A percentile compares a stretch with the other conserved stretches of the same genome.
Conservation (phyloP, 2,797 vertebrate species). For the Microtus agrestis region DNA sequence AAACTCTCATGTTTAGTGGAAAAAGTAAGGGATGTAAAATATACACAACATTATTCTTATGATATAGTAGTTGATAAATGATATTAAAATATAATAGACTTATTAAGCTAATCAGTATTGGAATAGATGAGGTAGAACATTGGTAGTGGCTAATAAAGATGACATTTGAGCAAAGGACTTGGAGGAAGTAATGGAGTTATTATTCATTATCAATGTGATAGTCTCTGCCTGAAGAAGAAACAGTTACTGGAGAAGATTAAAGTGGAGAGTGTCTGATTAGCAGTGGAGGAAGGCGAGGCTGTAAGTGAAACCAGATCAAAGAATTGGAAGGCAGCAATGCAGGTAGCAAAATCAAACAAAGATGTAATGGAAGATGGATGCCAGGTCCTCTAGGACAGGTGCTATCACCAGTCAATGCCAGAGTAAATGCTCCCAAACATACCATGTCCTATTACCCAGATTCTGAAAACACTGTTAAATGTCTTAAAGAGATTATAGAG, state of each 20-base stretch:
- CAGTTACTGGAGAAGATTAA: neutral
- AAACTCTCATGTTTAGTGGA: neutral
- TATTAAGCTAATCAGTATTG: neutral
- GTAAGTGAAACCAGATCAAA: neutral
- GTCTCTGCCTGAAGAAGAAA: neutral
- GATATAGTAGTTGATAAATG: neutral
- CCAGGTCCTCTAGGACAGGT: neutral
- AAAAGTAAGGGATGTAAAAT: neutral
- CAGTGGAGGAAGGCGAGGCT: neutral
- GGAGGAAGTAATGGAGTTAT: neutral
- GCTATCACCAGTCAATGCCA: neutral
- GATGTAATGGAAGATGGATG: neutral
- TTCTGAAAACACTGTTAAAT: neutral
- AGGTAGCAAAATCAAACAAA: neutral
- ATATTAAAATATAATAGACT: neutral
- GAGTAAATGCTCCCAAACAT: neutral
- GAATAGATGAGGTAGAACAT: rapidly evolving
- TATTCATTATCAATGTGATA: neutral
- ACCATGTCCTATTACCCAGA: neutral
- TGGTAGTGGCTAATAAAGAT: neutral
- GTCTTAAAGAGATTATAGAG: neutral
- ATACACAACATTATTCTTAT: neutral
- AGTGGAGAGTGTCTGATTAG: neutral
- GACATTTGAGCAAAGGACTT: neutral
- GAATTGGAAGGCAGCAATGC: neutral